A percentile compares a stretch with the other conserved stretches of the same genome.
phyloP scores from a whole-genome alignment of 2,888 invertebrate species.

The Coronaproctus castanopsis region DNA sequence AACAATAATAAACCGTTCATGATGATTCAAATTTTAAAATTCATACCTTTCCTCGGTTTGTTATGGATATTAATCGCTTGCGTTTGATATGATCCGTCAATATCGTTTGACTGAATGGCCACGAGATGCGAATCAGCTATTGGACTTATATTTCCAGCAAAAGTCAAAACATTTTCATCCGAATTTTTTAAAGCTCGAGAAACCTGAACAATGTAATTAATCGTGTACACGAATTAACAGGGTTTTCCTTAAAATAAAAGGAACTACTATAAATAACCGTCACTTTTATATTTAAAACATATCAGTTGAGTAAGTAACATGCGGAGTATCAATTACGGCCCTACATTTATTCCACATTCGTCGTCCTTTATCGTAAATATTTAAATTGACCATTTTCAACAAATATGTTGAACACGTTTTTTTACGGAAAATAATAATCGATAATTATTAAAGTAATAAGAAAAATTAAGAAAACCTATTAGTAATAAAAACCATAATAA shows the following conservation, averaged over 20 bases:
- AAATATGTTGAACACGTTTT: too few relatives aligned
- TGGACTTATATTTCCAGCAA: constrained; percentile 57
- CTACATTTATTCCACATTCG: background rate
- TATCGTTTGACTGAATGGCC: constrained; percentile 54
- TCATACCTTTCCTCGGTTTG: constrained; percentile 56
- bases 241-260: background rate
- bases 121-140: constrained; percentile 70
- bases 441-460: too few relatives aligned
- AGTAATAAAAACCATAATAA: too few relatives aligned
- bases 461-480: too few relatives aligned
- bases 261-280: background rate
- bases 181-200: constrained; percentile 57
- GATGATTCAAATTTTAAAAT: too few relatives aligned
- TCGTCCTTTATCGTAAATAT: background rate
- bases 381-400: background rate
- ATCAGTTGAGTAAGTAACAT: too few relatives aligned
- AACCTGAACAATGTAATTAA: constrained; percentile 24
- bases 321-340: too few relatives aligned
- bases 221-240: background rate
- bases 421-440: too few relatives aligned
- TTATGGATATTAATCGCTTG: constrained; percentile 73
- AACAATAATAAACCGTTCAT: too few relatives aligned
- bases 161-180: constrained; percentile 37
- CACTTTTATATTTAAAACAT: too few relatives aligned
- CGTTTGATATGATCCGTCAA: constrained; percentile 58